Evolutionary conservation across 2,888 invertebrate species (phyloP).

Genomic region (Mythimna ferrago): DNA sequence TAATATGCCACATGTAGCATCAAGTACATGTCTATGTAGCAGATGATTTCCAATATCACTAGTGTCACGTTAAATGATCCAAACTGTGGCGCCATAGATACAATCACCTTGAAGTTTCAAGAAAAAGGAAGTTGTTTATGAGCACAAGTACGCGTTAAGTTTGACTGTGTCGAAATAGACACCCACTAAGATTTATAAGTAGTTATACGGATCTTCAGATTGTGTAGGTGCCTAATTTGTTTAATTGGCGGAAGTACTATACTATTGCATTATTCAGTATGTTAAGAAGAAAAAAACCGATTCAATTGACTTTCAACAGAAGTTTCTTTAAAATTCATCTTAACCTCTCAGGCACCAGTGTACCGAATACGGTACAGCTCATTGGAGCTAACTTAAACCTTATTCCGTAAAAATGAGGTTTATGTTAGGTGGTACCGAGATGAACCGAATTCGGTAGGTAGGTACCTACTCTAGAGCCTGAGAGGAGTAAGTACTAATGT

Average conservation of each 20-base stretch:
- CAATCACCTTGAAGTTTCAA: constrained; percentile 74
- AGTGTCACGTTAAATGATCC: constrained; percentile 76
- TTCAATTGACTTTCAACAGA: not conserved
- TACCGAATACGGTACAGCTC: too few species aligned
- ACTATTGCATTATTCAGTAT: constrained; percentile 7
- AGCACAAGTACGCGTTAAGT: constrained; percentile 9
- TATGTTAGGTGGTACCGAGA: too few species aligned
- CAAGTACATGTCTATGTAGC: constrained; percentile 87
- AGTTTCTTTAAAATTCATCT: not conserved
- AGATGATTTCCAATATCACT: constrained; percentile 81
- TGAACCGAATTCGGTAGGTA: too few species aligned
- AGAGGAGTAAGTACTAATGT: too few species aligned
- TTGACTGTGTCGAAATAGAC: constrained; percentile 38
- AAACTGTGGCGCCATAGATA: constrained; percentile 83
- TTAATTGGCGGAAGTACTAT: constrained; percentile 40
- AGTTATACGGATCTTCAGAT: constrained; percentile 33
- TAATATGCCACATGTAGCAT: constrained; percentile 89
- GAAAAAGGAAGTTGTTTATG: constrained; percentile 37
- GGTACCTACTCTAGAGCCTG: too few species aligned
- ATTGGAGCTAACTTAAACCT: too few species aligned
- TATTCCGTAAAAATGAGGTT: too few species aligned
- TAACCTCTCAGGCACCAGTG: too few species aligned
- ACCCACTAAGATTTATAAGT: constrained; percentile 25
- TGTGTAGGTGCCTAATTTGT: constrained; percentile 39
- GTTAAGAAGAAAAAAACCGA: not conserved